These are phyloP conservation scores for Geotrypetes seraphini DNA, from an alignment of 2,797 vertebrate species.

Conservation along the genomic window DNA sequence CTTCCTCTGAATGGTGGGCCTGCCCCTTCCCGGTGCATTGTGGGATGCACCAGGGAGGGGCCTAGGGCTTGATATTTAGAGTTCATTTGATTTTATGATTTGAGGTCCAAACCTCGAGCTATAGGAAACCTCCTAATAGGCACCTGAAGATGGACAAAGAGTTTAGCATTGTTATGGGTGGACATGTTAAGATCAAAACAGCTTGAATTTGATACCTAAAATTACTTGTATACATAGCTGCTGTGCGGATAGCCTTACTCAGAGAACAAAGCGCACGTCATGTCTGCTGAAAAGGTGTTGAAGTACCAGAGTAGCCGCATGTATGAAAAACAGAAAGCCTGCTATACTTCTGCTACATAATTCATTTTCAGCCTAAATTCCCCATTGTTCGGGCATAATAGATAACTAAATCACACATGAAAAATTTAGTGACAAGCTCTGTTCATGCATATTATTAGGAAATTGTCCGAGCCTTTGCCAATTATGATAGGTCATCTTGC, in stretches of 20 bases:
- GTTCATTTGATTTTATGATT: too few relatives aligned
- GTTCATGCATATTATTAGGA: constrained; percentile 13
- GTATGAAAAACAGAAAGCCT: neutral
- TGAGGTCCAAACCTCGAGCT: too few relatives aligned
- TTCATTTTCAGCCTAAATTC: rapidly evolving
- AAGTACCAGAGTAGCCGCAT: constrained; percentile 2
- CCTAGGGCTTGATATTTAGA: too few relatives aligned
- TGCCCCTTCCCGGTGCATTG: too few relatives aligned
- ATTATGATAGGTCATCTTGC: constrained; percentile 27
- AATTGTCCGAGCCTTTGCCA: constrained; percentile 11
- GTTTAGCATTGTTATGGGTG: constrained; percentile 7
- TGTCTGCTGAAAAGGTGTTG: constrained; percentile 6
- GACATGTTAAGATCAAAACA: neutral
- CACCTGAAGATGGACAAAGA: constrained; percentile 4
- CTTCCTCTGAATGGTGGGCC: too few relatives aligned
- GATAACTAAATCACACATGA: constrained; percentile 18
- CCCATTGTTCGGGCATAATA: constrained; percentile 9
- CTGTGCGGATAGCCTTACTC: too few relatives aligned
- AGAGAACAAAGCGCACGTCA: neutral
- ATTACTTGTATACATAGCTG: neutral
- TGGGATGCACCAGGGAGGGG: too few relatives aligned
- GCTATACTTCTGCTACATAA: constrained; percentile 1
- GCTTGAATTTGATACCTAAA: constrained; percentile 13
- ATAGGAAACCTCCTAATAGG: too few relatives aligned
- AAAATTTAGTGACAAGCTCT: constrained; percentile 1